Base-by-base conservation (phyloP, 2,888 invertebrate genomes). In the Cerastis leucographa region DNA sequence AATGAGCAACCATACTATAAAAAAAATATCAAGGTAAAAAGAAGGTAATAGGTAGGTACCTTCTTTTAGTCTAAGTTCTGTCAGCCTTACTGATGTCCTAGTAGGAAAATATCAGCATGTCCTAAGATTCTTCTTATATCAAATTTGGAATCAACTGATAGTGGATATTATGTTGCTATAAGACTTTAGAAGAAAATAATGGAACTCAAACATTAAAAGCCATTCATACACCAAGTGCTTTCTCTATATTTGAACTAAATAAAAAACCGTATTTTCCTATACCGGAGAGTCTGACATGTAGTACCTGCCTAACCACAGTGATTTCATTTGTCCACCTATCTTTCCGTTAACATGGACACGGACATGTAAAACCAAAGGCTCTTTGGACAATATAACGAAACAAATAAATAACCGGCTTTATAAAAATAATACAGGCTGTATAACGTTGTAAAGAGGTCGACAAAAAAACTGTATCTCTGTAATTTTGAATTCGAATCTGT, bases 371-470 rank as follows among this genome's bases (percentile, higher is more conserved):
- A 68, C 49, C 64, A 49, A 83, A 79, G 74, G 12, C 59, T 68
- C 42, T 78, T 65, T 78, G 78, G 78, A 80, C 72, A 85, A 74
- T 54, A 19, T 79, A 79, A 78, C 71, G 75, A 74, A 78, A 75
- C 49, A 19, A 25, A 35, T 71, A 61, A 64, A 73, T 42, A 75
- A 35, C n/a, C 44, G 0, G 56, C 65, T 6, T 62, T 75, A 72
- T 64, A 46, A 67, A 73, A 85, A 71, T 69, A 76, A 35, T 44
- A 59, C 61, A n/a, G 40, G n/a, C 46, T 46, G 59, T 59, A 3
- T 22, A 14, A 17, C 5, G 44, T 14, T 14, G 2, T 25, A 29
- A 17, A 25, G 29, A 56, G 22, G 19, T 25, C 14, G 0, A 51
- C 14, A 12, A 61, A n/a, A 54, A 49, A 29, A 42, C 35, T 42